These are phyloP conservation scores for Neomicropteryx cornuta DNA, from an alignment of 1,140 invertebrate genomes.

Conservation along the genomic window DNA sequence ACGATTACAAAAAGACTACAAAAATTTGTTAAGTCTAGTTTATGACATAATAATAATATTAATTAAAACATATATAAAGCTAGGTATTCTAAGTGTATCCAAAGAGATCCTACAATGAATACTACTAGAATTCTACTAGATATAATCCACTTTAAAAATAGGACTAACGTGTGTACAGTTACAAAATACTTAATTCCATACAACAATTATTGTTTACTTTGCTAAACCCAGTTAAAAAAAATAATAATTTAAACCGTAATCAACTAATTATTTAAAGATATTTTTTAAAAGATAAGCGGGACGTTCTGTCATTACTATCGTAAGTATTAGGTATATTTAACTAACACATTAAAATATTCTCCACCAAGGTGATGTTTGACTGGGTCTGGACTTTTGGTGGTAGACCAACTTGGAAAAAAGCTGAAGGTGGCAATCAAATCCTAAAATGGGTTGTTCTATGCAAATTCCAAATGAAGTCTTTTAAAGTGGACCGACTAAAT, in stretches of 20 bases:
- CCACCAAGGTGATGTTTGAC: conserved; percentile 13
- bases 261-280: conserved; percentile 44
- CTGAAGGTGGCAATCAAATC: not conserved
- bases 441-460: not conserved
- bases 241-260: conserved; percentile 45
- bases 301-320: conserved; percentile 39
- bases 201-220: conserved; percentile 9
- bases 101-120: conserved; percentile 41
- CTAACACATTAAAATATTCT: conserved; percentile 26
- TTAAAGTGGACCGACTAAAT: too few species aligned
- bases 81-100: too few species aligned
- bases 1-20: conserved; percentile 41
- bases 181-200: conserved; percentile 24
- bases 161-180: conserved; percentile 18
- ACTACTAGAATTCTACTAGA: conserved; percentile 14
- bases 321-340: conserved; percentile 44
- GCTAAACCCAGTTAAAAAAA: too few species aligned
- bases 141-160: conserved; percentile 13
- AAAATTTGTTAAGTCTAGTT: conserved; percentile 29
- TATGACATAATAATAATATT: conserved; percentile 25
- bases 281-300: conserved; percentile 32
- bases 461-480: too few species aligned
- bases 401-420: conserved; percentile 12
- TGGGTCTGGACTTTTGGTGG: conserved; percentile 9
- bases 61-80: conserved; percentile 40